Percentiles rank a stretch among this genome's conserved stretches.
These are phyloP conservation scores for Mystacornis crossleyi DNA, from an alignment of 2,113 vertebrate genomes.

Conservation along the genomic window DNA sequence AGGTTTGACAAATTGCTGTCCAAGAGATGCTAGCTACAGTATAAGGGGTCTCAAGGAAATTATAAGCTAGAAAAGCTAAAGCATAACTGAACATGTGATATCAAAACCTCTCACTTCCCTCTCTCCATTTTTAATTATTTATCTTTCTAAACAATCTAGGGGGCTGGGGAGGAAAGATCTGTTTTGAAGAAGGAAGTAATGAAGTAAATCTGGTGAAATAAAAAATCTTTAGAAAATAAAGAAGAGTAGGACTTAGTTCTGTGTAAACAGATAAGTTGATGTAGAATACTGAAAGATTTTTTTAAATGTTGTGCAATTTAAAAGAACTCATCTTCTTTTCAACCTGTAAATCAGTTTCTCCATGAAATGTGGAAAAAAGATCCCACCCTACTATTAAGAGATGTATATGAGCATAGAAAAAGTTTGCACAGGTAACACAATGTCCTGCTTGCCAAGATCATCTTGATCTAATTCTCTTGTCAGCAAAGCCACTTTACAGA, in stretches of 20 bases:
- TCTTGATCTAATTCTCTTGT: slow-evolving; percentile 62
- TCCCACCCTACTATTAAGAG: slow-evolving; percentile 22
- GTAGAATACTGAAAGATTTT: neutral
- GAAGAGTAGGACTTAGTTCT: neutral
- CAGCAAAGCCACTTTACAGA: slow-evolving; percentile 49
- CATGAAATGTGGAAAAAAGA: slow-evolving; percentile 18
- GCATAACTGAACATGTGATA: neutral
- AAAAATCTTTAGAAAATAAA: neutral
- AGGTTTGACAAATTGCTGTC: neutral
- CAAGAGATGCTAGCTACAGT: neutral
- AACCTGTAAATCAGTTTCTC: neutral
- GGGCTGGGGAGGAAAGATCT: neutral
- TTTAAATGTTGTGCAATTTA: neutral
- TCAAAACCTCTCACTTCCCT: neutral
- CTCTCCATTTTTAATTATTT: neutral
- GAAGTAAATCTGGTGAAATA: neutral
- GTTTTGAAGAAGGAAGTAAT: neutral
- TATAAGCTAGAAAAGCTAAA: neutral
- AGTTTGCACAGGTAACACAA: slow-evolving; percentile 65
- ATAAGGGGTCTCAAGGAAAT: neutral
- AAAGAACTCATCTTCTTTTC: neutral
- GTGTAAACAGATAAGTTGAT: neutral
- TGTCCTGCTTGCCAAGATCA: slow-evolving; percentile 61
- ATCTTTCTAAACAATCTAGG: neutral
- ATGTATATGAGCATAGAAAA: slow-evolving; percentile 32